These are phyloP conservation scores for Enteromius afrohamiltoni DNA, from an alignment of 2,797 vertebrate genomes.

Conservation along the genomic window DNA sequence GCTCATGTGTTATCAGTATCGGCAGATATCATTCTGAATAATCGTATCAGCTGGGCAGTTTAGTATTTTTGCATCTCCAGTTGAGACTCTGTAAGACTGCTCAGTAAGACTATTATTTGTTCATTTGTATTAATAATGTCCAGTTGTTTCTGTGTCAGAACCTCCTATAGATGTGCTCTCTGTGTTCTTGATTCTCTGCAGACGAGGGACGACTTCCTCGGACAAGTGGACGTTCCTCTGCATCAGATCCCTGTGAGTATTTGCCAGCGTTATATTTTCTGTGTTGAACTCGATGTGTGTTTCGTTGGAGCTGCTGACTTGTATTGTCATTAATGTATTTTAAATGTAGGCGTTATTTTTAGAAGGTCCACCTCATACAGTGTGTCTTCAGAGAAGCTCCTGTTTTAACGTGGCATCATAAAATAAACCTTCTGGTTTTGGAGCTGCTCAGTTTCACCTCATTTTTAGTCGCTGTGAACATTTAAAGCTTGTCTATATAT, in stretches of 20 bases:
- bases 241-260: slow-evolving; percentile 89
- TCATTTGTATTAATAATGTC: background rate
- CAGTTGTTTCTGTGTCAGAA: background rate
- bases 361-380: background rate
- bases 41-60: background rate
- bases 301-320: background rate
- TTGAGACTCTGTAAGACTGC: no score
- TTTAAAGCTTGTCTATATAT: background rate
- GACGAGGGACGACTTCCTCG: slow-evolving; percentile 98
- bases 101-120: background rate
- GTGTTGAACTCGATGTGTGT: background rate
- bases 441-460: background rate
- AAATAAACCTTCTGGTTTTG: slow-evolving; percentile 11
- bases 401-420: slow-evolving; percentile 4
- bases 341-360: slow-evolving; percentile 1
- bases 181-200: slow-evolving; percentile 63
- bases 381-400: background rate
- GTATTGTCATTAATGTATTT: slow-evolving; percentile 15
- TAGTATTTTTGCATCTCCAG: background rate
- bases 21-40: no score
- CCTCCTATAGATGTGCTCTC: background rate
- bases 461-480: slow-evolving; percentile 18
- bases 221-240: slow-evolving; percentile 96
- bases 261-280: background rate
- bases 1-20: no score